phyloP scores from a whole-genome alignment of 2,797 vertebrate genomes.

The Xyrichtys novacula region DNA sequence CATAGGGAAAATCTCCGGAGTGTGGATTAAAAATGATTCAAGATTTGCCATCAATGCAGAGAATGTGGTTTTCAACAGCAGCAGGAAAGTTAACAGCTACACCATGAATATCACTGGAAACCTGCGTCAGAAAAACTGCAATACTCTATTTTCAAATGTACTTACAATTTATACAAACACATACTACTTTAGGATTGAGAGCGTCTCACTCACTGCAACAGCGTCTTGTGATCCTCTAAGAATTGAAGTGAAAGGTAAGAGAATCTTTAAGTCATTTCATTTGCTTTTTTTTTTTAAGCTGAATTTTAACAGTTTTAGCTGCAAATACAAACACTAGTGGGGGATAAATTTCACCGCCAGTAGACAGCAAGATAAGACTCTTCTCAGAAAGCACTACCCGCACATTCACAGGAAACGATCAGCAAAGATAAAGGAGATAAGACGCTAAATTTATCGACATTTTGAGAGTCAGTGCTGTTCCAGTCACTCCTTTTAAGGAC shows the following conservation, averaged over 20 bases:
- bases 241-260: background rate
- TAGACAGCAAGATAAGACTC: no score
- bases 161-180: rapidly evolving
- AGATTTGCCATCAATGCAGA: rapidly evolving
- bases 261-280: background rate
- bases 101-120: constrained; percentile 52
- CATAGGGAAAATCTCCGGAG: rapidly evolving
- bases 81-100: rapidly evolving
- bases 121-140: constrained; percentile 61
- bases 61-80: constrained; percentile 55
- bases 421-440: no score
- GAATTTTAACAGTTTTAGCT: background rate
- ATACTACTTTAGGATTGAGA: constrained; percentile 71
- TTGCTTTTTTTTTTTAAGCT: background rate
- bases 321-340: no score
- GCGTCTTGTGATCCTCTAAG: background rate
- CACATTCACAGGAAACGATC: no score
- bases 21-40: constrained; percentile 51
- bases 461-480: no score
- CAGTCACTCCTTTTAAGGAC: no score
- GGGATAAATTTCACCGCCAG: no score
- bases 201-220: rapidly evolving
- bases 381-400: no score
- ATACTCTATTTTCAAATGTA: constrained; percentile 64
- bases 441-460: no score